These are phyloP conservation scores for Lagria hirta DNA, from an alignment of 2,888 invertebrate genomes.

Conservation along the genomic window DNA sequence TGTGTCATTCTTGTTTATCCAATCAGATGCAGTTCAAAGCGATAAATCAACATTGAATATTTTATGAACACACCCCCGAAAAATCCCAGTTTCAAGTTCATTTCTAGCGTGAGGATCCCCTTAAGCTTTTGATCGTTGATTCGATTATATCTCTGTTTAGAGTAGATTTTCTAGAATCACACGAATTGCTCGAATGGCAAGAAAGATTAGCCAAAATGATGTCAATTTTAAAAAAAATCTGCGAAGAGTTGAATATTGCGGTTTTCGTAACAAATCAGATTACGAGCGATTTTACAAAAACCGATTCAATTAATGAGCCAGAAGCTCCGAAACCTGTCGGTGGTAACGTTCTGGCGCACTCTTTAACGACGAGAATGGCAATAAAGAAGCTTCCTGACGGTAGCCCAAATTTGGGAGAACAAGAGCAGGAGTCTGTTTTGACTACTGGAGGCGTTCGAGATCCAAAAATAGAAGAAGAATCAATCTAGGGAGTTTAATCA, in stretches of 20 bases:
- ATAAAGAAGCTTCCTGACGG: slow-evolving; percentile 74
- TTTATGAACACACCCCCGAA: no score
- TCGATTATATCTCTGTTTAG: slow-evolving; percentile 78
- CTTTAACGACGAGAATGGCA: slow-evolving; percentile 74
- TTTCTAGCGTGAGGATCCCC: no score
- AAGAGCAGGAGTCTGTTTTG: slow-evolving; percentile 75
- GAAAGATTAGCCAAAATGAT: slow-evolving; percentile 78
- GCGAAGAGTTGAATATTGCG: slow-evolving; percentile 80
- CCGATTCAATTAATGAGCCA: slow-evolving; percentile 56
- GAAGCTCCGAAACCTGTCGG: slow-evolving; percentile 77
- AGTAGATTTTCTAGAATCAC: slow-evolving; percentile 76
- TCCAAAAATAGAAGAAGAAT: slow-evolving; percentile 27
- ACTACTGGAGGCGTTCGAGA: slow-evolving; percentile 55
- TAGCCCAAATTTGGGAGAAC: slow-evolving; percentile 80
- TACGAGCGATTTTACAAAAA: slow-evolving; percentile 68
- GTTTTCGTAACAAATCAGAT: slow-evolving; percentile 84
- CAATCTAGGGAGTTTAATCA: no score
- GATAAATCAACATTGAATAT: no score
- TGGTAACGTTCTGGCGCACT: slow-evolving; percentile 79
- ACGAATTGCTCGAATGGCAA: slow-evolving; percentile 77
- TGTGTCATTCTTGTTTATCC: no score
- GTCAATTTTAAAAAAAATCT: slow-evolving; percentile 75
- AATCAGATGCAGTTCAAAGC: no score
- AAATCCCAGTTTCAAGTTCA: no score
- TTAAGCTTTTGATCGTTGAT: slow-evolving; percentile 72